phyloP scores from a whole-genome alignment of 2,113 vertebrate species.

The Melanocharis versteri region DNA sequence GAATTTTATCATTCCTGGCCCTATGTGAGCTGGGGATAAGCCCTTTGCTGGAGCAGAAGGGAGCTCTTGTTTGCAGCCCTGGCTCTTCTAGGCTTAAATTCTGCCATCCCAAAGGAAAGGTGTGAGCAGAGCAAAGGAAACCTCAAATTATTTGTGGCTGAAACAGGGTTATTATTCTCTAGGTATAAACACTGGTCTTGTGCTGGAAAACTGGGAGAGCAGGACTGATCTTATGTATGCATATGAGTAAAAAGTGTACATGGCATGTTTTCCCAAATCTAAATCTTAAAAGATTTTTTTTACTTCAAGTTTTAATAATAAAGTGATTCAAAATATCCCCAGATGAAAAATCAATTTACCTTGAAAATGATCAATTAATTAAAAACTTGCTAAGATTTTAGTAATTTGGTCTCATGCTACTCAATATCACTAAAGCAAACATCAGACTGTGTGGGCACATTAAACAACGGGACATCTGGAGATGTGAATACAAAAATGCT shows the following conservation, averaged over 20 bases:
- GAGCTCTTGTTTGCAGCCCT: neutral
- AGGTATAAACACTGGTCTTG: neutral
- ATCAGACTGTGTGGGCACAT: neutral
- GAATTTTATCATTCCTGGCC: neutral
- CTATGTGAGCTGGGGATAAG: neutral
- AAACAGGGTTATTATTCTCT: neutral
- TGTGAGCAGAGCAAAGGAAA: neutral
- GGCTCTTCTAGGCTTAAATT: neutral
- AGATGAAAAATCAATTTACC: neutral
- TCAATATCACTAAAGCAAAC: neutral
- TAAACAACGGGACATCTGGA: neutral
- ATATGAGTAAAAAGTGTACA: neutral
- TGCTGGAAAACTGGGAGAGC: neutral
- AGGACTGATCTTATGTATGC: rapidly evolving
- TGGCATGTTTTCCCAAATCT: neutral
- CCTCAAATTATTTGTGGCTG: neutral
- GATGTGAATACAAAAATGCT: neutral
- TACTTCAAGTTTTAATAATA: neutral
- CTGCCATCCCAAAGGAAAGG: neutral
- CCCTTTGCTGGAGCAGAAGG: neutral
- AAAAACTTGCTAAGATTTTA: neutral
- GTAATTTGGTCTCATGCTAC: neutral
- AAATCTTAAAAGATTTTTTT: neutral
- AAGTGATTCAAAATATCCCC: neutral
- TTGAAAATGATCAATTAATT: neutral